phyloP scores from a whole-genome alignment of 2,888 invertebrate species.

The Phrixothrix hirtus region DNA sequence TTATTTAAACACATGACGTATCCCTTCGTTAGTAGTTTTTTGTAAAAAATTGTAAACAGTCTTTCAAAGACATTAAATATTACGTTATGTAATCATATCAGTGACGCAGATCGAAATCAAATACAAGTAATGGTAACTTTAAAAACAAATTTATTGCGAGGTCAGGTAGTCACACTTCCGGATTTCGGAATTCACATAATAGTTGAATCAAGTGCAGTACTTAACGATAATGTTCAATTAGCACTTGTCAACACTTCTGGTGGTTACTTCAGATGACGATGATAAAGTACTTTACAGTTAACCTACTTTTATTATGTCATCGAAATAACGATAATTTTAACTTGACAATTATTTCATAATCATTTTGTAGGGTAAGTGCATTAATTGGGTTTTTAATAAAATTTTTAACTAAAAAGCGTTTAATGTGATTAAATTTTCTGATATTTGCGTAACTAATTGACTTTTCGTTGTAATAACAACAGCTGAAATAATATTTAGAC shows the following conservation, averaged over 20 bases:
- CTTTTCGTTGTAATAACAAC: too few species aligned
- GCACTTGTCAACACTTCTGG: not conserved
- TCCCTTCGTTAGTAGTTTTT: conserved; percentile 24
- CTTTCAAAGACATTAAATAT: conserved; percentile 25
- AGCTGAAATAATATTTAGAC: too few species aligned
- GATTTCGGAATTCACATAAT: conserved; percentile 5
- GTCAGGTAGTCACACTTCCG: conserved; percentile 12
- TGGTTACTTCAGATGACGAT: not conserved
- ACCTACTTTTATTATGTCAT: too few species aligned
- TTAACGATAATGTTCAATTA: too few species aligned
- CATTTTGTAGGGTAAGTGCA: too few species aligned
- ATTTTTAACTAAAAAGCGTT: too few species aligned
- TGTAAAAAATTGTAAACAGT: conserved; percentile 20
- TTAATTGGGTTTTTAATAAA: too few species aligned
- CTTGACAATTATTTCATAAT: too few species aligned
- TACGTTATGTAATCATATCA: conserved; percentile 30
- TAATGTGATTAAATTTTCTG: too few species aligned
- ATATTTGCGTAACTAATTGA: too few species aligned
- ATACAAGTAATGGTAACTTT: conserved; percentile 6
- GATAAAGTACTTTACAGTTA: not conserved
- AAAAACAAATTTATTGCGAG: conserved; percentile 5
- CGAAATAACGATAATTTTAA: too few species aligned
- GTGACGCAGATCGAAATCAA: conserved; percentile 14
- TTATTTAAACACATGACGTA: conserved; percentile 25
- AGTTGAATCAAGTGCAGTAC: not conserved